Evolutionary conservation across 2,797 vertebrate genomes (phyloP).

Genomic region (Pristis pectinata): DNA sequence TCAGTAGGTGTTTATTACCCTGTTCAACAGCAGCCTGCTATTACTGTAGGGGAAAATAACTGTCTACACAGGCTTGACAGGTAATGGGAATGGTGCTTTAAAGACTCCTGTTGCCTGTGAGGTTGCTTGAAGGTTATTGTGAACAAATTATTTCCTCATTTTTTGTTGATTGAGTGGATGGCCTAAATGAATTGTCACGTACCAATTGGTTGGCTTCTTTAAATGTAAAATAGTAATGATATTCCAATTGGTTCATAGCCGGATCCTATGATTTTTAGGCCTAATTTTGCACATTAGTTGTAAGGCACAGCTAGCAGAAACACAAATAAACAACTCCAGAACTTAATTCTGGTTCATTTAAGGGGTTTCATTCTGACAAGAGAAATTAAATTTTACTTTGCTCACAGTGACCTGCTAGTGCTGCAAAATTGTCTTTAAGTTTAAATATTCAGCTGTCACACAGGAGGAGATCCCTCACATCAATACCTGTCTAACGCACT

Average conservation of each 20-base stretch:
- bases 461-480: not conserved
- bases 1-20: constrained; percentile 69
- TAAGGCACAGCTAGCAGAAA: not conserved
- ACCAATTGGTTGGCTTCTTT: constrained; percentile 63
- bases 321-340: not conserved
- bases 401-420: not conserved
- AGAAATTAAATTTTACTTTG: not conserved
- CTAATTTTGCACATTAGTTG: constrained; percentile 60
- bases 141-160: constrained; percentile 74
- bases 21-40: constrained; percentile 71
- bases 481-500: not conserved
- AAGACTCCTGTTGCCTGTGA: constrained; percentile 60
- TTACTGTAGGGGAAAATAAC: constrained; percentile 66
- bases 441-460: not conserved
- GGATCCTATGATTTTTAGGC: constrained; percentile 64
- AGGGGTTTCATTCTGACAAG: not conserved
- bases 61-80: constrained; percentile 51
- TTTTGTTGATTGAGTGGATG: constrained; percentile 64
- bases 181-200: constrained; percentile 71
- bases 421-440: not conserved
- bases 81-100: constrained; percentile 57
- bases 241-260: constrained; percentile 61
- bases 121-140: constrained; percentile 69
- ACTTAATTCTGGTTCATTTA: not conserved
- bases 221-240: constrained; percentile 64